A percentile compares a stretch with the other conserved stretches of the same genome.
These are phyloP conservation scores for Anhinga rufa DNA, from an alignment of 2,113 vertebrate genomes.

Conservation along the genomic window DNA sequence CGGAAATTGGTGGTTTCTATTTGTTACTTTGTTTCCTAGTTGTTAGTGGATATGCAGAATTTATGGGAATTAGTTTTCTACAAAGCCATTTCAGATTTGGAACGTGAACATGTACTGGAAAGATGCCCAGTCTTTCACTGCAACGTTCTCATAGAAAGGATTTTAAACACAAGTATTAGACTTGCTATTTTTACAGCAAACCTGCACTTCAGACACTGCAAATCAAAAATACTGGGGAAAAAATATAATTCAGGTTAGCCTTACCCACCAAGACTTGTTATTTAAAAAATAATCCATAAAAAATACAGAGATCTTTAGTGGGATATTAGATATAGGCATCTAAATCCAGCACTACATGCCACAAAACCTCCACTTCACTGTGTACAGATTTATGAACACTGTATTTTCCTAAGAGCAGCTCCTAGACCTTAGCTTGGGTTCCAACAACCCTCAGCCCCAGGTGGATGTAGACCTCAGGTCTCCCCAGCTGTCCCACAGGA, in stretches of 20 bases:
- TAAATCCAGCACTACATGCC: neutral
- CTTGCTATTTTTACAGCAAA: neutral
- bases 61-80: neutral
- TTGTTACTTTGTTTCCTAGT: neutral
- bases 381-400: neutral
- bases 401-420: neutral
- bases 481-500: neutral
- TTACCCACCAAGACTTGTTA: neutral
- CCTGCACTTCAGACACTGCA: neutral
- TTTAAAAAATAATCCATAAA: neutral
- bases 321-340: neutral
- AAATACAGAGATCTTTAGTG: neutral
- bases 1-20: neutral
- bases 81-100: neutral
- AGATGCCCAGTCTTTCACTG: neutral
- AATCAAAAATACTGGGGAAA: neutral
- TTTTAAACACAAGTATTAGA: neutral
- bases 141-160: neutral
- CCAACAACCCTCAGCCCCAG: neutral
- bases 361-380: neutral
- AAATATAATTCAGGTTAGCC: neutral
- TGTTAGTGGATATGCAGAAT: neutral
- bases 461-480: neutral
- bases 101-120: neutral
- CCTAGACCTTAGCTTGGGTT: neutral